phyloP scores from a whole-genome alignment of 2,113 vertebrate genomes.

The Tachysurus fulvidraco region DNA sequence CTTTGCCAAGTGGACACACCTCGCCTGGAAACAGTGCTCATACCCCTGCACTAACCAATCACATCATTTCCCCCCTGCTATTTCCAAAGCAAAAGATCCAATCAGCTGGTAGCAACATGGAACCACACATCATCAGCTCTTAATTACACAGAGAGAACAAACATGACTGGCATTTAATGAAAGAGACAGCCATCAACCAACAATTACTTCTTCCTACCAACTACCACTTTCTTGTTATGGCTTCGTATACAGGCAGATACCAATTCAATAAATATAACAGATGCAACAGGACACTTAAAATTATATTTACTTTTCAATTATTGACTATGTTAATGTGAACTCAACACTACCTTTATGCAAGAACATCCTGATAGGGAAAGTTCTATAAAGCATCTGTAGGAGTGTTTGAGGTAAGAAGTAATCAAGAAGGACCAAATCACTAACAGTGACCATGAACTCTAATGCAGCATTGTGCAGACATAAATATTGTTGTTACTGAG shows the following conservation, averaged over 20 bases:
- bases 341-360: background rate
- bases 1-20: constrained; percentile 59
- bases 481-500: background rate
- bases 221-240: constrained; percentile 34
- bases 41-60: constrained; percentile 73
- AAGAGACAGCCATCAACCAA: constrained; percentile 50
- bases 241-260: constrained; percentile 12
- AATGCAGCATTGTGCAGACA: background rate
- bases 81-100: constrained; percentile 57
- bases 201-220: constrained; percentile 49
- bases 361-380: background rate
- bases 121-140: constrained; percentile 59
- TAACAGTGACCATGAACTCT: background rate
- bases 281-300: background rate
- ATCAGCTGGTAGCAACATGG: constrained; percentile 56
- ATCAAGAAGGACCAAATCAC: background rate
- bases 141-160: constrained; percentile 68
- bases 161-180: constrained; percentile 74
- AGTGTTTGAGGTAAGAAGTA: background rate
- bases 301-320: background rate
- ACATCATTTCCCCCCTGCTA: constrained; percentile 63
- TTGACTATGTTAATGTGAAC: background rate
- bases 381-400: background rate
- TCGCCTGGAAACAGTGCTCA: constrained; percentile 73
- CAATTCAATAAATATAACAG: background rate